Conservation (phyloP, 2,113 vertebrate species). For the Callaeas wilsoni region DNA sequence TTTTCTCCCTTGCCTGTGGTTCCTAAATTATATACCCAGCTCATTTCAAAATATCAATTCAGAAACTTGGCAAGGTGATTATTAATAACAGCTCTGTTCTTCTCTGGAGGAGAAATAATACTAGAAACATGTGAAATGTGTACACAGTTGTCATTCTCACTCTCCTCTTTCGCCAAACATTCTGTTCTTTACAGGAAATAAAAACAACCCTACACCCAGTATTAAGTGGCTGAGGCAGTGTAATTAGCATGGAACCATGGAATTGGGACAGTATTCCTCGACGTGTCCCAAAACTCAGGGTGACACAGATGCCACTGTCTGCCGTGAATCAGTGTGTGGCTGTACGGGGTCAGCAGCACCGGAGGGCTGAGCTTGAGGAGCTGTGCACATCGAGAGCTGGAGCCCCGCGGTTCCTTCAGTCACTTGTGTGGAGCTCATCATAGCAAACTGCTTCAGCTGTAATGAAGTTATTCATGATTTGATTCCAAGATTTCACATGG, state of each 20-base stretch:
- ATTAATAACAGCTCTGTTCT: constrained; percentile 54
- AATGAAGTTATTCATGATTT: not conserved
- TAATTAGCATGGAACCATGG: not conserved
- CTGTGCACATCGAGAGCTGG: not conserved
- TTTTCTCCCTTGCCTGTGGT: constrained; percentile 9
- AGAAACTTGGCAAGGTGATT: constrained; percentile 46
- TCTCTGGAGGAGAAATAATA: constrained; percentile 20
- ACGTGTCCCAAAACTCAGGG: not conserved
- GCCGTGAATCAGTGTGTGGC: not conserved
- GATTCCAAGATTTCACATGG: not conserved
- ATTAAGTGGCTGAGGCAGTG: not conserved
- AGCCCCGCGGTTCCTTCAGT: not conserved
- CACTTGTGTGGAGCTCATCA: not conserved
- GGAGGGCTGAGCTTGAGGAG: not conserved
- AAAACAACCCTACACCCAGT: not conserved
- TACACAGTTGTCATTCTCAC: constrained; percentile 48
- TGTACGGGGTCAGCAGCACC: not conserved
- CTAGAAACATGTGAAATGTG: constrained; percentile 37
- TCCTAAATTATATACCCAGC: constrained; percentile 26
- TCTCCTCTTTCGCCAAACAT: constrained; percentile 18
- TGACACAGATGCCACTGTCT: not conserved
- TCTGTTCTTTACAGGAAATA: not conserved
- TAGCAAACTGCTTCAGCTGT: not conserved
- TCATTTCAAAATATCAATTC: constrained; percentile 39
- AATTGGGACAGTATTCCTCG: not conserved